A percentile compares a stretch with the other conserved stretches of the same genome.
phyloP scores from a whole-genome alignment of 2,888 invertebrate genomes.

The Dorcus parallelipipedus region DNA sequence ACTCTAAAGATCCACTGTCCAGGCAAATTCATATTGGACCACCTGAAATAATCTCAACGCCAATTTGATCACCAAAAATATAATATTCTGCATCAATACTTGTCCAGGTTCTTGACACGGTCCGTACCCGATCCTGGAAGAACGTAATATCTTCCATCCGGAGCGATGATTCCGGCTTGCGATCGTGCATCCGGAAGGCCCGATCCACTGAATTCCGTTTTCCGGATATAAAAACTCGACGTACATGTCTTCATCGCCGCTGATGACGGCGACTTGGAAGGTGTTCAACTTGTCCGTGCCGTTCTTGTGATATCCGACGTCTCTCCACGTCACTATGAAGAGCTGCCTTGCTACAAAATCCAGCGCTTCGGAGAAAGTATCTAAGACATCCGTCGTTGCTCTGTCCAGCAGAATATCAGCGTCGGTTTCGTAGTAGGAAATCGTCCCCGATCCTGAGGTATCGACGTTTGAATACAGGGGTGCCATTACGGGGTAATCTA shows the following conservation, averaged over 20 bases:
- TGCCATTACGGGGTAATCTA: slow-evolving; percentile 85
- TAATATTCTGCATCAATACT: slow-evolving; percentile 51
- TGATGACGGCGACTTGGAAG: slow-evolving; percentile 75
- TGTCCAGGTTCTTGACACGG: slow-evolving; percentile 74
- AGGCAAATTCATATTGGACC: slow-evolving; percentile 80
- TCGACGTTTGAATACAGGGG: slow-evolving; percentile 91
- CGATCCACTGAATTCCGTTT: slow-evolving; percentile 88
- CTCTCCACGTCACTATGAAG: slow-evolving; percentile 87
- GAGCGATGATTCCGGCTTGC: slow-evolving; percentile 88
- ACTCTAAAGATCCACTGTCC: slow-evolving; percentile 87
- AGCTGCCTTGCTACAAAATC: slow-evolving; percentile 75
- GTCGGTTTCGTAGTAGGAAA: slow-evolving; percentile 70
- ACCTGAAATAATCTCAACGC: slow-evolving; percentile 55
- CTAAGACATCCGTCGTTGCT: slow-evolving; percentile 68
- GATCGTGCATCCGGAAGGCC: slow-evolving; percentile 84
- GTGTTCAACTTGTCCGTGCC: slow-evolving; percentile 76
- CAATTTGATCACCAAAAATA: background rate
- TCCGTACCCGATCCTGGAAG: slow-evolving; percentile 91
- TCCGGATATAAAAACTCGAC: slow-evolving; percentile 85
- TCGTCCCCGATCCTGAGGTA: slow-evolving; percentile 66
- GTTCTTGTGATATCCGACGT: slow-evolving; percentile 73
- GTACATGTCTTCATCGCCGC: slow-evolving; percentile 77
- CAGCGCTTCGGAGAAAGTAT: slow-evolving; percentile 67
- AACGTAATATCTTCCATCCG: slow-evolving; percentile 71
- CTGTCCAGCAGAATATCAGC: slow-evolving; percentile 59